These are phyloP conservation scores for Poeciliopsis turrubarensis DNA, from an alignment of 2,113 vertebrate genomes.

Conservation along the genomic window DNA sequence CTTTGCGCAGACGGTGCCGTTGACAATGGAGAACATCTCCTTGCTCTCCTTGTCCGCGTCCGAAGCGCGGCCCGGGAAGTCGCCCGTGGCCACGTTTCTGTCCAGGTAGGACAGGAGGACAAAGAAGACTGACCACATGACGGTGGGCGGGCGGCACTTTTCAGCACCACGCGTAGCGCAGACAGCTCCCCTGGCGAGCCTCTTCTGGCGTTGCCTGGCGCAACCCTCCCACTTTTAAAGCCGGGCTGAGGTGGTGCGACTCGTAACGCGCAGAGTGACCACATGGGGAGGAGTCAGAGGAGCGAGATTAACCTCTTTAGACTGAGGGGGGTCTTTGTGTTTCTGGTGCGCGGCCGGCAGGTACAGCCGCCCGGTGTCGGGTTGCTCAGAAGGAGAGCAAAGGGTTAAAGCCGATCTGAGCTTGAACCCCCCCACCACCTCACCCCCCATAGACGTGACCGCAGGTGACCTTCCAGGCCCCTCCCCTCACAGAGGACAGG, in stretches of 20 bases:
- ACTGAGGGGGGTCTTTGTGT: neutral
- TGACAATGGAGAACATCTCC: constrained; percentile 64
- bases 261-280: constrained; percentile 68
- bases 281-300: constrained; percentile 77
- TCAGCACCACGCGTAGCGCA: constrained; percentile 81
- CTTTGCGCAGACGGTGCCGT: constrained; percentile 72
- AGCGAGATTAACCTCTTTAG: constrained; percentile 60
- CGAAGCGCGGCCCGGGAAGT: constrained; percentile 50
- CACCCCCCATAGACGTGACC: constrained; percentile 54
- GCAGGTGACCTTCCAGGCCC: constrained; percentile 68
- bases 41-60: constrained; percentile 67
- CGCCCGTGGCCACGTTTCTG: constrained; percentile 70
- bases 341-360: neutral
- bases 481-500: constrained; percentile 37
- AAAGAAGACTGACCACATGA: constrained; percentile 81
- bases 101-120: constrained; percentile 80
- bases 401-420: constrained; percentile 35
- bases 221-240: constrained; percentile 67
- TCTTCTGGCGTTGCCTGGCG: constrained; percentile 5
- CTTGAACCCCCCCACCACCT: neutral
- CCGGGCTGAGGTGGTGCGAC: constrained; percentile 41
- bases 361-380: neutral
- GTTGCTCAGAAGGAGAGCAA: constrained; percentile 5
- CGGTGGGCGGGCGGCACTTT: constrained; percentile 54
- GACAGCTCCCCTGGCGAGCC: constrained; percentile 75